A percentile compares a stretch with the other conserved stretches of the same genome.
Conservation (phyloP, 1,140 invertebrate genomes). For the Cherax destructor region DNA sequence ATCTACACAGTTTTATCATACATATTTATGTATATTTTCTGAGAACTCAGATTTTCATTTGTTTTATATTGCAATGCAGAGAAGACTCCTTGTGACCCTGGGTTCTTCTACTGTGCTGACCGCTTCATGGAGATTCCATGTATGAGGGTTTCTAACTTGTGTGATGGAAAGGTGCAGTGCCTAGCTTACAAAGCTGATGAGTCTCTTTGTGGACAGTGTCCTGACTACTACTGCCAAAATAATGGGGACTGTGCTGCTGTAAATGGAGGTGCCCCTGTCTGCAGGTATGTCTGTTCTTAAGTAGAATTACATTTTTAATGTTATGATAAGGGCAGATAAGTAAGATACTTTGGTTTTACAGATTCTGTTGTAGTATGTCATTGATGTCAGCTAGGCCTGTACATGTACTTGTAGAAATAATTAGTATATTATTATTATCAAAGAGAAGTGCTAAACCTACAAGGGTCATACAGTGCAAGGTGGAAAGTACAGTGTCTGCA, state of each 20-base stretch:
- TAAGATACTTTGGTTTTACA: neutral
- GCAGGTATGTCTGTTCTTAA: constrained; percentile 23
- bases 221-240: constrained; percentile 47
- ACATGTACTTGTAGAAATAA: too few species aligned
- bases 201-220: constrained; percentile 55
- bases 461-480: too few species aligned
- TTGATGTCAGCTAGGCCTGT: too few species aligned
- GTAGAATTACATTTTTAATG: neutral
- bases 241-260: constrained; percentile 23
- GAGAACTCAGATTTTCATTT: neutral
- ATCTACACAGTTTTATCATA: neutral
- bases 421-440: too few species aligned
- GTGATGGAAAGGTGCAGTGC: constrained; percentile 27
- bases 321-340: neutral
- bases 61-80: constrained; percentile 13
- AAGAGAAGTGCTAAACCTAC: too few species aligned
- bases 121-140: constrained; percentile 44
- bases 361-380: neutral
- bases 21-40: neutral
- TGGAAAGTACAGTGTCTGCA: too few species aligned
- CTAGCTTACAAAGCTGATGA: constrained; percentile 52
- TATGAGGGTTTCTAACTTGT: constrained; percentile 21
- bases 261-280: neutral
- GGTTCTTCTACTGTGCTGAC: constrained; percentile 61
- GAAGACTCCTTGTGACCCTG: constrained; percentile 47